Conservation (phyloP, 2,888 invertebrate species). For the Parnassius mnemosyne region DNA sequence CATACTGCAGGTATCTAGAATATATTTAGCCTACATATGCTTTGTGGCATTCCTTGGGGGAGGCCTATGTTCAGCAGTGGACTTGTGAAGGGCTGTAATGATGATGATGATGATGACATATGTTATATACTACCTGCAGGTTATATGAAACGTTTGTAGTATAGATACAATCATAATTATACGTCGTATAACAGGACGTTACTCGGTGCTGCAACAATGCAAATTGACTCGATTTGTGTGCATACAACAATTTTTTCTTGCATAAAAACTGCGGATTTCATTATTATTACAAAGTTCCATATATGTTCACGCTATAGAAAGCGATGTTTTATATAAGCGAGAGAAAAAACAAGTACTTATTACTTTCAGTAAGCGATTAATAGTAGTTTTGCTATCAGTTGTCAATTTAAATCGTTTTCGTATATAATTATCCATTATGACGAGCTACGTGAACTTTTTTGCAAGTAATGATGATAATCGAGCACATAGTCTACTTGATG, state of each 20-base stretch:
- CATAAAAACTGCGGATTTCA: neutral
- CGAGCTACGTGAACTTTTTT: no score
- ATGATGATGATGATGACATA: no score
- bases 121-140: no score
- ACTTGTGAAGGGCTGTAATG: no score
- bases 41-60: no score
- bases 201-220: slow-evolving; percentile 1
- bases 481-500: no score
- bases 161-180: neutral
- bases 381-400: neutral
- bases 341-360: slow-evolving; percentile 11
- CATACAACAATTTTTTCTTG: slow-evolving; percentile 7
- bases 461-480: no score
- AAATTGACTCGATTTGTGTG: neutral
- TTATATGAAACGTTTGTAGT: neutral
- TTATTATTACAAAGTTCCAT: slow-evolving; percentile 1
- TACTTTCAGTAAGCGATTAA: slow-evolving; percentile 8
- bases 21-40: no score
- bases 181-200: neutral
- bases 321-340: slow-evolving; percentile 11
- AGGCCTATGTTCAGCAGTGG: no score
- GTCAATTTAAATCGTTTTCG: no score
- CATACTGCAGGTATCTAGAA: no score
- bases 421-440: no score
- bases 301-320: neutral